A percentile compares a stretch with the other conserved stretches of the same genome.
Conservation (phyloP, 2,797 vertebrate species). For the Brachyrhaphis roseni region DNA sequence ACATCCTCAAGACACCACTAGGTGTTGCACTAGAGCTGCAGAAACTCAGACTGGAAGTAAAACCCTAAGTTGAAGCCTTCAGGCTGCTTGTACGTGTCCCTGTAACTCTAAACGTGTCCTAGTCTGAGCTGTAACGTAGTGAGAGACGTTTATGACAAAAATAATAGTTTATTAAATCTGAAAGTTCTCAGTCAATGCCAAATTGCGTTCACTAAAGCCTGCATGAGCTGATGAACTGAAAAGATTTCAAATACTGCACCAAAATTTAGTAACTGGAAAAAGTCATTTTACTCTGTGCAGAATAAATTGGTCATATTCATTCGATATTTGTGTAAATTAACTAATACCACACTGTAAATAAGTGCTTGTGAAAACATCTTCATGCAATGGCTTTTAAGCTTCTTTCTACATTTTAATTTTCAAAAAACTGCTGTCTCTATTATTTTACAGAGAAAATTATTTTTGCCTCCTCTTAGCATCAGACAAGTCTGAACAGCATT, state of each 20-base stretch:
- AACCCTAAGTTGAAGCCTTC: neutral
- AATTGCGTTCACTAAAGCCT: neutral
- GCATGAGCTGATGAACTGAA: neutral
- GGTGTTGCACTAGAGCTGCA: neutral
- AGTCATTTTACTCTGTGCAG: neutral
- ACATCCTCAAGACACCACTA: neutral
- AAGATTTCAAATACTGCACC: neutral
- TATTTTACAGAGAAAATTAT: neutral
- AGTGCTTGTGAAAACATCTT: neutral
- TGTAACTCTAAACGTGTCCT: neutral
- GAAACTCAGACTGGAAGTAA: neutral
- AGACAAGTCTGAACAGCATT: neutral
- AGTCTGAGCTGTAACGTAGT: neutral
- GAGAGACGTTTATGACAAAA: neutral
- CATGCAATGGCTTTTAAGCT: neutral
- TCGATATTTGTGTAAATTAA: neutral
- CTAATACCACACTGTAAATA: neutral
- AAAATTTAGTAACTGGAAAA: neutral
- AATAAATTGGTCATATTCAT: neutral
- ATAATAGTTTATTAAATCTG: neutral
- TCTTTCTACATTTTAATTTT: neutral
- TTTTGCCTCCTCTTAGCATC: neutral
- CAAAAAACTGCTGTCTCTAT: neutral
- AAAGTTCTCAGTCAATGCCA: neutral
- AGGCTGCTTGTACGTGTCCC: neutral